These are phyloP conservation scores for Platycercus adscitus DNA, from an alignment of 2,113 vertebrate species.

Conservation along the genomic window DNA sequence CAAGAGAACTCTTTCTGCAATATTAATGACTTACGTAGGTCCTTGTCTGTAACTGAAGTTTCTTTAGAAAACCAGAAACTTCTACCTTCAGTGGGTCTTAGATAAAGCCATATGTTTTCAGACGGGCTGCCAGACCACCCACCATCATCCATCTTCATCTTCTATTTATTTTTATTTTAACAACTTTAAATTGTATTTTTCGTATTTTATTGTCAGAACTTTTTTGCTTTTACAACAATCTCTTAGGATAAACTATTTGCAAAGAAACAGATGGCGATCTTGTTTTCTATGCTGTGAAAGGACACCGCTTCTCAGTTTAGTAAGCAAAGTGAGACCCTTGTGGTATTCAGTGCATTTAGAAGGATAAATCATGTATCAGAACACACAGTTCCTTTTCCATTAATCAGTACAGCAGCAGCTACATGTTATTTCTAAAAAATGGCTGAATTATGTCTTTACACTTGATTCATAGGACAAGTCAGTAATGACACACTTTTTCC, in stretches of 20 bases:
- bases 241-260: not conserved
- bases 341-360: not conserved
- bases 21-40: not conserved
- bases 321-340: not conserved
- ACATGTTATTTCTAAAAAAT: not conserved
- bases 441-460: not conserved
- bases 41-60: not conserved
- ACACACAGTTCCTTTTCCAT: not conserved
- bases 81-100: not conserved
- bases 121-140: not conserved
- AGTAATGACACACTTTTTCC: not conserved
- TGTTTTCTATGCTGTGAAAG: constrained; percentile 11
- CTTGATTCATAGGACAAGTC: not conserved
- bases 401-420: not conserved
- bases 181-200: constrained; percentile 32
- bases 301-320: not conserved
- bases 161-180: constrained; percentile 11
- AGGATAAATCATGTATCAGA: not conserved
- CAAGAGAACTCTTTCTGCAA: not conserved
- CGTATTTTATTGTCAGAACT: not conserved
- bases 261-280: constrained; percentile 25
- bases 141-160: not conserved
- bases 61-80: not conserved
- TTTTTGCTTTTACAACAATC: not conserved
- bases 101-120: constrained; percentile 21